Evolutionary conservation across 1,140 invertebrate genomes (phyloP), one percentile per base, ranked within the genome.

Genomic region (Sycobia sp.): DNA sequence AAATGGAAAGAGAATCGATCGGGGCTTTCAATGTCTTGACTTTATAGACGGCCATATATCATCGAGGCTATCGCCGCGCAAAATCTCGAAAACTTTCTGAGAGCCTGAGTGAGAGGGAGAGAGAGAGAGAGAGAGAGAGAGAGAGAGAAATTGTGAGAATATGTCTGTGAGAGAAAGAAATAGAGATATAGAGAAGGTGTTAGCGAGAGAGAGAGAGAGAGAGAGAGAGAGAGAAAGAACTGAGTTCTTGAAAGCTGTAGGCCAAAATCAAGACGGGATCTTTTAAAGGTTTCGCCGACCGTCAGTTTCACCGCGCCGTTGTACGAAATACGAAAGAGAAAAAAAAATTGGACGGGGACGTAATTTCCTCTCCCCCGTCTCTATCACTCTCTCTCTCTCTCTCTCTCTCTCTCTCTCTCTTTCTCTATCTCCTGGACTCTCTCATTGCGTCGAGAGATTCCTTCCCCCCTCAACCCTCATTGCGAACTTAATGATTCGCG

Each of bases 1-100:
- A 74, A 74, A 72, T 66, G 70, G 67, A 73, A 69, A 57, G 67
- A 64, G 60, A 60, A 74, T 77, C 73, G 75, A 76, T 78, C 69
- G 55, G 62, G 68, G 61, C 69, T 71, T 71, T 76, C 73, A 74
- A 76, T 79, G 74, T 80, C 73, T 76, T 72, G 67, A 70, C 68
- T 74, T 76, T 77, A 78, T 79, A 76, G 73, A 71, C 70, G 68
- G 71, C 72, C 75, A 67, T 80, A 79, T 76, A 80, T 80, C 78
- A 80, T 79, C 74, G 70, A 70, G 75, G 68, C 72, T 78, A 77
- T 77, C 74, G 67, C 65, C 56, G 57, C 69, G 66, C 69, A 69
- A 74, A 77, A 77, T 76, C 75, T 68, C 66, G 32, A 70, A 73
- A 77, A 69, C 76, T 74, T 74, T 56, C 44, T 39, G 59, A 61